Base-by-base conservation (phyloP, 1,140 invertebrate species). In the Drosophila santomea region DNA sequence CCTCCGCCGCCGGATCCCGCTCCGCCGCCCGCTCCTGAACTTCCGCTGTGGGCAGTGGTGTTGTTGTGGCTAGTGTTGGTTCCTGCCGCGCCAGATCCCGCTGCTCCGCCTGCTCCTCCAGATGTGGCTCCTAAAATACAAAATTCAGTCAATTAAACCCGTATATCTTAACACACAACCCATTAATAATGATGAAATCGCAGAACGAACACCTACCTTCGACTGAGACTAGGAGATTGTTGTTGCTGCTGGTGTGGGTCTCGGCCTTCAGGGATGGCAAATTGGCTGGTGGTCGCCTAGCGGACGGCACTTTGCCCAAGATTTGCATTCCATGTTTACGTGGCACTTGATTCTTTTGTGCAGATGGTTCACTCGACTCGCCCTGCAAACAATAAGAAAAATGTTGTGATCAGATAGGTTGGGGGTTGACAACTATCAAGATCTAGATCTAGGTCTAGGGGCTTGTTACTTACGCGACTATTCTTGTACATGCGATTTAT, bases 281-380 rank as follows among this genome's bases (percentile, higher is more conserved):
- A 95, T 98, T 98, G 92, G 97, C 97, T 93, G 98, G 98, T 94
- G 97, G 97, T 93, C 98, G 96, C 93, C 98, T 96, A 93, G 97
- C 96, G 93, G 96, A 97, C 93, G 97, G 97, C 93, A 99, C 97
- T 96, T 98, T 99, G 94, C 98, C 98, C 95, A 99, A 95, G 94
- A 95, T 97, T 97, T 98, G 98, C 95, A 99, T 97, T 95, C 98
- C 98, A 98, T 98, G 97, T 97, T 98, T 98, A 93, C 97, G 96
- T 91, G 95, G 95, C 94, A 96, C 94, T 95, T 97, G 95, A 94
- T 96, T 97, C 94, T 97, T 97, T 91, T 96, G 96, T 93, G 96
- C 96, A 90, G 96, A 96, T 91, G 96, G 96, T 93, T 97, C 96
- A 91, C 95, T 96, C 93, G 95, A 96, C 94, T 98, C 97, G 92